Conservation (phyloP, 1,140 invertebrate genomes). For the Myzus persicae region DNA sequence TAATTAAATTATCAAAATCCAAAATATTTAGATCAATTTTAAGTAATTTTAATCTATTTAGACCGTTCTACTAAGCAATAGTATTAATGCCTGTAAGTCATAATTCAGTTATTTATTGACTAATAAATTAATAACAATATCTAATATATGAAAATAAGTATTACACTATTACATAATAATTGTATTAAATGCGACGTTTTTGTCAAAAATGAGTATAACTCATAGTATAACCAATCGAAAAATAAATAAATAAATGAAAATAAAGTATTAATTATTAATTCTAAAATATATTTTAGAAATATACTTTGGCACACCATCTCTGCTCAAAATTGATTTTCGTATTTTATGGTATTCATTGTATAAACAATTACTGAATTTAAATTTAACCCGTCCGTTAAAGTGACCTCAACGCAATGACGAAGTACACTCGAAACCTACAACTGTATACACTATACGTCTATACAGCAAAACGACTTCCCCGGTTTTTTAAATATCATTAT, state of each 20-base stretch:
- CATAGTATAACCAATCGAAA: not conserved
- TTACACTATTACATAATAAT: not conserved
- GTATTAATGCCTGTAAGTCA: too few species aligned
- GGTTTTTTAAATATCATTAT: not conserved
- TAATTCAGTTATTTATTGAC: too few species aligned
- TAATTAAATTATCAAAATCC: not conserved
- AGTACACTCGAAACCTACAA: not conserved
- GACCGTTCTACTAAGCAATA: not conserved
- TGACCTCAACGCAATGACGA: too few species aligned
- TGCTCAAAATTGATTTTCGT: not conserved
- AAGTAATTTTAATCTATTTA: not conserved
- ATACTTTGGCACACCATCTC: too few species aligned
- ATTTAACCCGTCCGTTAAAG: not conserved
- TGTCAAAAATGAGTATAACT: not conserved
- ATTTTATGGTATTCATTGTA: not conserved
- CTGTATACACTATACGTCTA: not conserved
- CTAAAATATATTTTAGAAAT: not conserved
- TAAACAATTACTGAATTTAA: not conserved
- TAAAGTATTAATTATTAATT: too few species aligned
- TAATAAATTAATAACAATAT: too few species aligned
- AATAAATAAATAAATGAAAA: too few species aligned
- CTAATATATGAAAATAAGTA: not conserved
- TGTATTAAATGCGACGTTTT: not conserved
- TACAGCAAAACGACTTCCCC: not conserved
- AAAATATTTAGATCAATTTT: not conserved